Evolutionary conservation across 1,140 invertebrate genomes (phyloP).

Genomic region (Heterodera schachtii): DNA sequence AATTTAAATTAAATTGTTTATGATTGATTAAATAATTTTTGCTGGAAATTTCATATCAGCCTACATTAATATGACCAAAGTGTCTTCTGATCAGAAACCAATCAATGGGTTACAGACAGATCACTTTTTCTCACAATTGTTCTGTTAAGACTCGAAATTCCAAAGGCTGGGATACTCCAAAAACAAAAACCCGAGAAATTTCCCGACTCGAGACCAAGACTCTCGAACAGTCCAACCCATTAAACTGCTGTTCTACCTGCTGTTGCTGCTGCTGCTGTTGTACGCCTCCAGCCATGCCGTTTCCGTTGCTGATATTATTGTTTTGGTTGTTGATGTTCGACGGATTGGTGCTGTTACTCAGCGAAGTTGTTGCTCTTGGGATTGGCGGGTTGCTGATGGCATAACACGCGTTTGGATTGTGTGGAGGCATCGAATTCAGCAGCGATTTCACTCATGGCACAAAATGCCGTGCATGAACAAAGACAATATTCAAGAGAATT

Average conservation of each 20-base stretch:
- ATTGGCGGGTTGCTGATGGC: background rate
- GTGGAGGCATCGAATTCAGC: background rate
- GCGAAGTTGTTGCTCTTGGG: background rate
- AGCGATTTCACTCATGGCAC: background rate
- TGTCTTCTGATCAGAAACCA: no score
- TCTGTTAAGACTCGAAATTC: background rate
- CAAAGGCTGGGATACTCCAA: no score
- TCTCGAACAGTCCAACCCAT: background rate
- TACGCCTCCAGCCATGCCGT: background rate
- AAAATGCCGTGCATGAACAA: background rate
- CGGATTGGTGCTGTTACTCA: background rate
- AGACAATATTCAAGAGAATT: no score
- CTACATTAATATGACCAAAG: no score
- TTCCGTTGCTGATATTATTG: background rate
- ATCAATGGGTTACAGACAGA: background rate
- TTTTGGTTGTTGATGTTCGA: no score
- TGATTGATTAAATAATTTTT: no score
- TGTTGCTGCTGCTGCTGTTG: conserved; percentile 27
- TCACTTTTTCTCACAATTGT: no score
- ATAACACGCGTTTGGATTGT: background rate
- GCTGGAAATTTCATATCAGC: no score
- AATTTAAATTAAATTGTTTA: no score
- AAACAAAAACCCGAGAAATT: no score
- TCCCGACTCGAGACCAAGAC: background rate
- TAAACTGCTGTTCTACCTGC: background rate